A percentile compares a stretch with the other conserved stretches of the same genome.
Evolutionary conservation across 2,797 vertebrate genomes (phyloP).

Genomic region (Lagodon rhomboides): DNA sequence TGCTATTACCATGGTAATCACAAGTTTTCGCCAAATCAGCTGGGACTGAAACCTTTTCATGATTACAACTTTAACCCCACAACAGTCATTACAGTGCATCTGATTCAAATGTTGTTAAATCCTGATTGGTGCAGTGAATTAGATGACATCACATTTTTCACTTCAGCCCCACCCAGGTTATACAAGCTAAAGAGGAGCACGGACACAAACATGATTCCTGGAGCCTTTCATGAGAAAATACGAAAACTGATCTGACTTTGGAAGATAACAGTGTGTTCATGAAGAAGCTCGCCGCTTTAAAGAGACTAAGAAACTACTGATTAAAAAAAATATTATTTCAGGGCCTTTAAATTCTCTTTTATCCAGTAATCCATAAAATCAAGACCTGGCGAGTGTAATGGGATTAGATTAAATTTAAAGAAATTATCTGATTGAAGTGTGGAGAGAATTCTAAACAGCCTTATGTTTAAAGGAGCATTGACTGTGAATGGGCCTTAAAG

Average conservation of each 20-base stretch:
- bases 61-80: not conserved
- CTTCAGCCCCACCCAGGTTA: not conserved
- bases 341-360: not conserved
- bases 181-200: not conserved
- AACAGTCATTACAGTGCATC: not conserved
- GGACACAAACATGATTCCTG: not conserved
- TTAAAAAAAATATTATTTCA: not conserved
- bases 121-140: not conserved
- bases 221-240: no score
- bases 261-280: not conserved
- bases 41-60: not conserved
- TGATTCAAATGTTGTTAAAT: not conserved
- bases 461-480: conserved; percentile 14
- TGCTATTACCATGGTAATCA: no score
- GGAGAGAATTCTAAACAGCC: not conserved
- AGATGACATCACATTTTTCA: no score
- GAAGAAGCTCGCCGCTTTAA: no score
- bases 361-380: not conserved
- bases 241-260: no score
- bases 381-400: not conserved
- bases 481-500: not conserved
- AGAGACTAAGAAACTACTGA: not conserved
- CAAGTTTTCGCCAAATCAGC: no score
- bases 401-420: not conserved
- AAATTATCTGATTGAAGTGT: no score